phyloP scores from a whole-genome alignment of 2,113 vertebrate species.

The Dascyllus trimaculatus region DNA sequence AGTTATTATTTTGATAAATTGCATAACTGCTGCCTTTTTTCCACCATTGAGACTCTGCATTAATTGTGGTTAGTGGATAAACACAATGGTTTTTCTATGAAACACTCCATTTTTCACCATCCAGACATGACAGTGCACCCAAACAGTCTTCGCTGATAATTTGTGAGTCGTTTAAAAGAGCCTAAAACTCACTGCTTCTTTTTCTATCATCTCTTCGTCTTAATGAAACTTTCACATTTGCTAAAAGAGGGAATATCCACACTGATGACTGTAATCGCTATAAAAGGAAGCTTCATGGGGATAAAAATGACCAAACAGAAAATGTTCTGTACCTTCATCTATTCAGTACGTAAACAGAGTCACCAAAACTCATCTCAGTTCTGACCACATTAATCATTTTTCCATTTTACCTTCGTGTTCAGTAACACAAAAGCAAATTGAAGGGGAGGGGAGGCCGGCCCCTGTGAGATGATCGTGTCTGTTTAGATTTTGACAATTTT shows the following conservation, averaged over 20 bases:
- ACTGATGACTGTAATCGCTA: background rate
- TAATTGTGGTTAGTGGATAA: too few relatives aligned
- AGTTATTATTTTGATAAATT: slow-evolving; percentile 34
- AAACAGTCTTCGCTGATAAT: too few relatives aligned
- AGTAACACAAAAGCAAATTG: background rate
- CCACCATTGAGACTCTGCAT: background rate
- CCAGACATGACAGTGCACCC: too few relatives aligned
- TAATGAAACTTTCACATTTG: too few relatives aligned
- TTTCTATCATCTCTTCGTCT: background rate
- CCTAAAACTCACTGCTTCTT: background rate
- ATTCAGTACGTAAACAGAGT: slow-evolving; percentile 5
- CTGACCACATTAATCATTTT: background rate
- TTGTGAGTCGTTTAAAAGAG: too few relatives aligned
- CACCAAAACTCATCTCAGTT: background rate
- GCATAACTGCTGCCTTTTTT: slow-evolving; percentile 33
- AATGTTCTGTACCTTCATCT: background rate
- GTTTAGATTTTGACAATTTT: slow-evolving; percentile 17
- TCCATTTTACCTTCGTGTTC: background rate
- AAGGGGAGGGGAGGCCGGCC: background rate
- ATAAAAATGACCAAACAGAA: background rate
- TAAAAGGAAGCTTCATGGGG: background rate
- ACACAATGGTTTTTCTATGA: too few relatives aligned
- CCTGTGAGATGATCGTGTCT: background rate
- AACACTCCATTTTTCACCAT: too few relatives aligned
- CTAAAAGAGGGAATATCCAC: too few relatives aligned